These are phyloP conservation scores for Nasonia oneida DNA, from an alignment of 2,888 invertebrate genomes.

Conservation along the genomic window DNA sequence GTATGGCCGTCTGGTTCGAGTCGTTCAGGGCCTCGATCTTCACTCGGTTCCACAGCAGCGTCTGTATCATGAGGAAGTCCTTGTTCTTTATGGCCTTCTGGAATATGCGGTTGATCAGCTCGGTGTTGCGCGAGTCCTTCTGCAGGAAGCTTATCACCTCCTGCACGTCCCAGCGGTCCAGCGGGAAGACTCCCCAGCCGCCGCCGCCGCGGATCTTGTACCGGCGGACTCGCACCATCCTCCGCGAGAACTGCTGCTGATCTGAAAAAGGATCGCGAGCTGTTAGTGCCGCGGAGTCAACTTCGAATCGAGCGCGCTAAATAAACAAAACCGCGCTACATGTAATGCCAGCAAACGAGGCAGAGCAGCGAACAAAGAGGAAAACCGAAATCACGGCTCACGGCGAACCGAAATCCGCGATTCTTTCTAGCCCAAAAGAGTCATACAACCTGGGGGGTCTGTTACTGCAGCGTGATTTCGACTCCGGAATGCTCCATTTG, in stretches of 20 bases:
- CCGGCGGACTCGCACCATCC: not conserved
- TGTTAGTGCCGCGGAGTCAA: not conserved
- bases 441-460: not conserved
- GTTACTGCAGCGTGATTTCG: not conserved
- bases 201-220: conserved; percentile 1
- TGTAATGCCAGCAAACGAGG: not conserved
- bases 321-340: not conserved
- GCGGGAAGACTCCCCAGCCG: not conserved
- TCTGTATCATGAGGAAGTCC: conserved; percentile 11
- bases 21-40: conserved; percentile 11
- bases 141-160: conserved; percentile 4
- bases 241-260: not conserved
- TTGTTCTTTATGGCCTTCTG: conserved; percentile 17
- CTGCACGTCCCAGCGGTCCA: not conserved
- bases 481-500: not conserved
- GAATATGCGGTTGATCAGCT: conserved; percentile 22
- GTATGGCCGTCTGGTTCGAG: conserved; percentile 28
- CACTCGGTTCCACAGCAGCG: conserved; percentile 7
- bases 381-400: not conserved
- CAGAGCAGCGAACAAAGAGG: not conserved
- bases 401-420: not conserved
- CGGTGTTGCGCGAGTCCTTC: not conserved
- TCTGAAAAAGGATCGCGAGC: not conserved
- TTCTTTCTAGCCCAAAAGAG: not conserved
- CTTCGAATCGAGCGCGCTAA: not conserved